A percentile compares a stretch with the other conserved stretches of the same genome.
Conservation (phyloP, 1,140 invertebrate species). For the Drosophila lacteicornis region DNA sequence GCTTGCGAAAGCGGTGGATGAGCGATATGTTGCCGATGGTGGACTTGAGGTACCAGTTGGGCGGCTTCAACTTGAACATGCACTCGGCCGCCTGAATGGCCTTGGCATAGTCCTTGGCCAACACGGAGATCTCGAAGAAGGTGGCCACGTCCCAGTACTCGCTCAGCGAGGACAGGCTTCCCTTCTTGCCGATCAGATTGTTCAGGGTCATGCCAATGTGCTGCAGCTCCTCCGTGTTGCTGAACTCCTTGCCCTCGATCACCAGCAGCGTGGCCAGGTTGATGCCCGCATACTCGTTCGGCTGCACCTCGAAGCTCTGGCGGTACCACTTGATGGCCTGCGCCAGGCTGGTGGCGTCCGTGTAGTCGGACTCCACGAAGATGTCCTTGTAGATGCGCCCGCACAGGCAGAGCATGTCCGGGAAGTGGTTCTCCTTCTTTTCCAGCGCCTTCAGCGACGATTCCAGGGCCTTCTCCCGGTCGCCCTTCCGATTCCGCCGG, state of each 20-base stretch:
- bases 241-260: slow-evolving; percentile 98
- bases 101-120: slow-evolving; percentile 98
- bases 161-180: slow-evolving; percentile 94
- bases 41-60: slow-evolving; percentile 99
- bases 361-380: slow-evolving; percentile 97
- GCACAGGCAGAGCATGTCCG: slow-evolving; percentile 99
- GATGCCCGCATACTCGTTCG: slow-evolving; percentile 99
- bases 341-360: slow-evolving; percentile 94
- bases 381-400: slow-evolving; percentile 99
- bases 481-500: slow-evolving; percentile 96
- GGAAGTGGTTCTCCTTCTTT: slow-evolving; percentile 96
- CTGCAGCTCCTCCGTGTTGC: slow-evolving; percentile 95
- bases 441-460: slow-evolving; percentile 96
- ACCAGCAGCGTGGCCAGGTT: slow-evolving; percentile 99
- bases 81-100: slow-evolving; percentile 98
- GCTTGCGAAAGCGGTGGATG: slow-evolving; percentile 96
- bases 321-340: slow-evolving; percentile 99
- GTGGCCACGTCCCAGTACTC: slow-evolving; percentile 99
- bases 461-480: slow-evolving; percentile 96
- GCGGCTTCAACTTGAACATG: slow-evolving; percentile 99
- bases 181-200: slow-evolving; percentile 99
- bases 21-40: slow-evolving; percentile 99
- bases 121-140: slow-evolving; percentile 99
- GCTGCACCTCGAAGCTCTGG: slow-evolving; percentile 98
- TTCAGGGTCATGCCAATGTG: slow-evolving; percentile 95